A percentile compares a stretch with the other conserved stretches of the same genome.
Evolutionary conservation across 2,113 vertebrate species (phyloP).

Genomic region (Toxostoma redivivum): DNA sequence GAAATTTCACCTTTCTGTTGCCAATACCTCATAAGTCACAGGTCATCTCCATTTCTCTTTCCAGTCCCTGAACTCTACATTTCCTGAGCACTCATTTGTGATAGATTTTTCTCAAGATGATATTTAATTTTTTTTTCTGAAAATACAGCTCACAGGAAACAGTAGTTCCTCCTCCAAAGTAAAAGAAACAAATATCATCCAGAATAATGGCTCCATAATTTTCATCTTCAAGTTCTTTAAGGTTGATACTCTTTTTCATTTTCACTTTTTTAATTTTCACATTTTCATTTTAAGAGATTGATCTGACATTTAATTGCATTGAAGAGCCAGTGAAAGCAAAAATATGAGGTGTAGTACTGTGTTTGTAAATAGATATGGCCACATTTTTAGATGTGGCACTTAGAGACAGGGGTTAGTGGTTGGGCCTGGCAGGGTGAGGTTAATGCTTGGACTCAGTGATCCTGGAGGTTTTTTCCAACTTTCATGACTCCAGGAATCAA

Average conservation of each 20-base stretch:
- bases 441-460: neutral
- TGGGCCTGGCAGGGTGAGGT: neutral
- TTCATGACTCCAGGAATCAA: neutral
- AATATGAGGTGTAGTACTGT: neutral
- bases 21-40: neutral
- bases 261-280: neutral
- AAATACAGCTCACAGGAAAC: neutral
- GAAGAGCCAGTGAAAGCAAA: neutral
- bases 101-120: neutral
- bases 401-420: rapidly evolving
- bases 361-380: neutral
- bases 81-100: neutral
- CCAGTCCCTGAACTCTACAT: neutral
- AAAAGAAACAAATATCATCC: neutral
- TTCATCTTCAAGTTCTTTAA: neutral
- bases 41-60: neutral
- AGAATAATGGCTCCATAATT: neutral
- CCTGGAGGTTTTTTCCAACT: neutral
- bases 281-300: neutral
- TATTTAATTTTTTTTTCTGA: neutral
- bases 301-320: neutral
- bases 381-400: neutral
- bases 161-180: neutral
- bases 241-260: neutral
- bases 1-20: neutral